Conservation (phyloP, 2,888 invertebrate genomes). For the Erannis defoliaria region DNA sequence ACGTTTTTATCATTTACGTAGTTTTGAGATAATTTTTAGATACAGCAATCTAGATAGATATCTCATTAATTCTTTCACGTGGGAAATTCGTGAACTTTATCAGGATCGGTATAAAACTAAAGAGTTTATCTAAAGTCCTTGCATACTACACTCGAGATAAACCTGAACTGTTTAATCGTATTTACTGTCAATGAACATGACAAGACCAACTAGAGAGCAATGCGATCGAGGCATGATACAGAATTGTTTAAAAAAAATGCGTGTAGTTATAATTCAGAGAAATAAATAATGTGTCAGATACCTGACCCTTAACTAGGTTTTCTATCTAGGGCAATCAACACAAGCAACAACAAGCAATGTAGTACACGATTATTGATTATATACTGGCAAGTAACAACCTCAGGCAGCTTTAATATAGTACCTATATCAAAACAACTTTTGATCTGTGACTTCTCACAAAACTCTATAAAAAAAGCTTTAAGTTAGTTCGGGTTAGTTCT, state of each 20-base stretch:
- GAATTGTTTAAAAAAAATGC: not conserved
- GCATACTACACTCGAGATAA: constrained; percentile 17
- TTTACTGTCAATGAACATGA: constrained; percentile 5
- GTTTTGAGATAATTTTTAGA: not conserved
- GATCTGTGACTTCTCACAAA: not conserved
- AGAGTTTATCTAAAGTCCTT: constrained; percentile 22
- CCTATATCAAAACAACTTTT: too few relatives aligned
- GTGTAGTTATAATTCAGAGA: not conserved
- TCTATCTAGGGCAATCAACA: not conserved
- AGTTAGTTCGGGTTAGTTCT: too few relatives aligned
- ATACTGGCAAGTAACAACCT: too few relatives aligned
- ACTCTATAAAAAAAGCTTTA: not conserved
- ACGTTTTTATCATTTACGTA: not conserved
- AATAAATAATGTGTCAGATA: not conserved
- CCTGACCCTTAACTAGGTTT: constrained; percentile 1
- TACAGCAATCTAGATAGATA: not conserved
- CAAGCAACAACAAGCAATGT: not conserved
- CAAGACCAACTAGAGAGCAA: constrained; percentile 1
- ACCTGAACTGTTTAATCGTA: constrained; percentile 18
- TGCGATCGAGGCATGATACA: not conserved
- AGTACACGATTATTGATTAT: too few relatives aligned
- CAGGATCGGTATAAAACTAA: constrained; percentile 22
- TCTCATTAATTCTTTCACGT: constrained; percentile 5
- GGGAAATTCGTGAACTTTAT: constrained; percentile 19
- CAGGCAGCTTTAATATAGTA: too few relatives aligned